These are phyloP conservation scores for Lophotis ruficrista DNA, from an alignment of 2,113 vertebrate species.

Conservation along the genomic window DNA sequence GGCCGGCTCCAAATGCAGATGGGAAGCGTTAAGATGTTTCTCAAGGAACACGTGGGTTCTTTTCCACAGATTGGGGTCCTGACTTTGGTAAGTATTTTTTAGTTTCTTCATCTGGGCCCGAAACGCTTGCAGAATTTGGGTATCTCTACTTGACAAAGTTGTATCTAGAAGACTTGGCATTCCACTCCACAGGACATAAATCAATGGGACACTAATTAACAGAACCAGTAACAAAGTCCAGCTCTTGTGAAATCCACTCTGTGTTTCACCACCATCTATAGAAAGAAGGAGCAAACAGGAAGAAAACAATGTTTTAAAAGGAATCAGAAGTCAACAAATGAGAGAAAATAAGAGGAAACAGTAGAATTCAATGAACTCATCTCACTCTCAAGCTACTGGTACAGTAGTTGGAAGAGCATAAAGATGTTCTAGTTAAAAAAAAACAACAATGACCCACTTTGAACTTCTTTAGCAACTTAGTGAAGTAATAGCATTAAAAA, in stretches of 20 bases:
- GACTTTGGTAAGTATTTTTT: conserved; percentile 78
- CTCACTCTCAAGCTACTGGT: neutral
- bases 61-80: conserved; percentile 84
- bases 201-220: neutral
- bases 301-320: neutral
- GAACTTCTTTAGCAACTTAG: neutral
- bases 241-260: neutral
- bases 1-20: conserved; percentile 80
- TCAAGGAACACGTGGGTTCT: conserved; percentile 80
- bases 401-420: neutral
- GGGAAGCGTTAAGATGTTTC: conserved; percentile 78
- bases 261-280: neutral
- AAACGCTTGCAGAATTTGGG: conserved; percentile 64
- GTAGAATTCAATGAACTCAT: neutral
- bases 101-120: conserved; percentile 73
- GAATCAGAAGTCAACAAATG: neutral
- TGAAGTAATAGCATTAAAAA: neutral
- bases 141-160: neutral
- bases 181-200: neutral
- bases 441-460: neutral
- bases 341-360: neutral
- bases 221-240: neutral
- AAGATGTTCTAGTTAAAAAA: neutral
- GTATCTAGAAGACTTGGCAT: neutral
- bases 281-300: neutral